phyloP scores from a whole-genome alignment of 2,888 invertebrate genomes.

The Yponomeuta sedellus region DNA sequence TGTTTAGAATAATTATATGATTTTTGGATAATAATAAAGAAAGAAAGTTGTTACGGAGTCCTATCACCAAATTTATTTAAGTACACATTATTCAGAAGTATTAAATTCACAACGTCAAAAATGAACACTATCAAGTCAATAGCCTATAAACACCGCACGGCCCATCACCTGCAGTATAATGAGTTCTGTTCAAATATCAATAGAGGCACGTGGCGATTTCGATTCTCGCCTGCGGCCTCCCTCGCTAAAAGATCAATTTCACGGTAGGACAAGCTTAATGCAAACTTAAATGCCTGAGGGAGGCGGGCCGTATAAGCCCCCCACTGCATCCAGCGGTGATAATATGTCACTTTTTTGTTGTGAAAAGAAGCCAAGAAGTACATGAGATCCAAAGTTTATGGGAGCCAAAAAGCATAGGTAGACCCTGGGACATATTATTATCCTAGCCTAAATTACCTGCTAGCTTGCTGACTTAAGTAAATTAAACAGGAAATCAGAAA shows the following conservation, averaged over 20 bases:
- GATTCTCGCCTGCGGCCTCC: slow-evolving; percentile 60
- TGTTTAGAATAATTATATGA: too few relatives aligned
- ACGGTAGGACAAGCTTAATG: slow-evolving; percentile 73
- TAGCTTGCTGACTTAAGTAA: too few relatives aligned
- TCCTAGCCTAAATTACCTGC: too few relatives aligned
- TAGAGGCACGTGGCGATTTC: slow-evolving; percentile 61
- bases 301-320: slow-evolving; percentile 24
- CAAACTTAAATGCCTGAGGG: slow-evolving; percentile 71
- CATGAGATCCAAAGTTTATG: too few relatives aligned
- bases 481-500: too few relatives aligned
- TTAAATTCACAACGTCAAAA: too few relatives aligned
- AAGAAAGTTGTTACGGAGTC: too few relatives aligned
- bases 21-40: too few relatives aligned
- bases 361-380: not conserved
- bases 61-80: too few relatives aligned
- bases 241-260: slow-evolving; percentile 75
- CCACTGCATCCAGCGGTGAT: slow-evolving; percentile 12
- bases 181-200: slow-evolving; percentile 44
- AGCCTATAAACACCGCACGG: slow-evolving; percentile 1
- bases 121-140: not conserved
- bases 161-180: slow-evolving; percentile 6
- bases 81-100: too few relatives aligned
- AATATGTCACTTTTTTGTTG: not conserved
- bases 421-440: too few relatives aligned
- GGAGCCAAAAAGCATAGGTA: too few relatives aligned